Percentiles rank a stretch among this genome's conserved stretches.
Conservation (phyloP, 2,113 vertebrate genomes). For the cattle (Bos taurus) region DNA sequence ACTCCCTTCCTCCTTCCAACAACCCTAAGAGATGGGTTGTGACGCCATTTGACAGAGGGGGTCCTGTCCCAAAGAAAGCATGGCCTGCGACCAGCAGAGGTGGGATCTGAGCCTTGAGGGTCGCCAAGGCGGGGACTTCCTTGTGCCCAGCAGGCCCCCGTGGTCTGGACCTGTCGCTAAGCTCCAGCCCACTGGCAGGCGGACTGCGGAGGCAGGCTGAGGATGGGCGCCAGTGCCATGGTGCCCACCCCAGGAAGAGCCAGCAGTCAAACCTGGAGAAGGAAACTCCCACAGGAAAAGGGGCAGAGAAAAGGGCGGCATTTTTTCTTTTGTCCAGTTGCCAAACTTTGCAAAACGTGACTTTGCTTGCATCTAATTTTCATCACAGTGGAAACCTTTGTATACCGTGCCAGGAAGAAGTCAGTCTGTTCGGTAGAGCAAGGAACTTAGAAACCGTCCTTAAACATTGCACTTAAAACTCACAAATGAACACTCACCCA, state of each 20-base stretch:
- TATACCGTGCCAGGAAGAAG: not conserved
- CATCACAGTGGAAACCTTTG: slow-evolving; percentile 37
- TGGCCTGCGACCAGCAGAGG: not conserved
- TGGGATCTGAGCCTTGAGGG: not conserved
- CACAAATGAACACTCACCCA: not conserved
- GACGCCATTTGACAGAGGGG: not conserved
- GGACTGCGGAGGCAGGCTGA: not conserved
- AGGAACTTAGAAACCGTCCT: not conserved
- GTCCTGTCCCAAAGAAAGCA: not conserved
- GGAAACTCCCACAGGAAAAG: not conserved
- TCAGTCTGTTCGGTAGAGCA: not conserved
- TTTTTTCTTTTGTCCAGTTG: not conserved
- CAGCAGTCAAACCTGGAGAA: not conserved
- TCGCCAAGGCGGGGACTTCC: not conserved
- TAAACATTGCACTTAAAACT: not conserved
- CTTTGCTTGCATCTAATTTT: slow-evolving; percentile 1
- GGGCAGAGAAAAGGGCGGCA: not conserved
- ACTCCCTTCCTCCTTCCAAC: not conserved
- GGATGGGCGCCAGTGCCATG: rapidly evolving
- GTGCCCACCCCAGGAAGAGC: not conserved
- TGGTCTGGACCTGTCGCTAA: rapidly evolving
- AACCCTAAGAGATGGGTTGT: not conserved
- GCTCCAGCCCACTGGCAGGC: not conserved
- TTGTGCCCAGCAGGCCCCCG: too few species aligned
- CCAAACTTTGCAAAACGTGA: slow-evolving; percentile 22